A percentile compares a stretch with the other conserved stretches of the same genome.
phyloP scores from a whole-genome alignment of 35 echinoderm and acorn worm species.

The Heliocidaris tuberculata region DNA sequence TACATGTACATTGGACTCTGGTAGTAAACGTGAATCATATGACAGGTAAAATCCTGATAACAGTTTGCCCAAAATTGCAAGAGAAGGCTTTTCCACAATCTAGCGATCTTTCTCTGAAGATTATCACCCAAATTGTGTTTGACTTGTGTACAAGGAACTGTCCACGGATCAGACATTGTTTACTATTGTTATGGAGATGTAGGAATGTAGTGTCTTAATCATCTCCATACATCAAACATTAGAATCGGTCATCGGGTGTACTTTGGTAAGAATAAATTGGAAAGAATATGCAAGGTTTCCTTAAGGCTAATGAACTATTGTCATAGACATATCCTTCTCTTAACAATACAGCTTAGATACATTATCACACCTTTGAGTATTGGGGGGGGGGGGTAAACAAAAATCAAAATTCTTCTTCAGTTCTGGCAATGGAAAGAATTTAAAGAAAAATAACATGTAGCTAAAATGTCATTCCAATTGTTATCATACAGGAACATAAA shows the following conservation, averaged over 20 bases:
- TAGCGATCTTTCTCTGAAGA: neutral
- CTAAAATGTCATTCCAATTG: too few species aligned
- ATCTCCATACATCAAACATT: neutral
- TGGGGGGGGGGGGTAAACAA: too few species aligned
- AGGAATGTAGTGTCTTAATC: neutral
- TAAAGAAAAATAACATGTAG: too few species aligned
- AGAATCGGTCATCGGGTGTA: neutral
- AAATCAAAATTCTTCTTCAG: too few species aligned
- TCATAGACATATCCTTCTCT: neutral
- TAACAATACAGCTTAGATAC: too few species aligned
- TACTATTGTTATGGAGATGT: conserved; percentile 17
- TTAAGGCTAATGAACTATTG: neutral
- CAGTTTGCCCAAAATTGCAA: neutral
- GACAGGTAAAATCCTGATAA: neutral
- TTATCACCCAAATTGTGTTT: neutral
- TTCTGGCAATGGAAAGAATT: too few species aligned
- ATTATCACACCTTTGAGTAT: too few species aligned
- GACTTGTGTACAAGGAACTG: neutral
- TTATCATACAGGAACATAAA: too few species aligned
- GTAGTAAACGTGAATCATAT: too few species aligned
- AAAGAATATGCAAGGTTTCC: neutral
- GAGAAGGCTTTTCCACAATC: neutral
- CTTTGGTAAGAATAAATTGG: neutral
- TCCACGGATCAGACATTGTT: neutral
- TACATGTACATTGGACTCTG: too few species aligned